Evolutionary conservation across 2,797 vertebrate genomes (phyloP).

Genomic region (Oreonectes daqikongensis): DNA sequence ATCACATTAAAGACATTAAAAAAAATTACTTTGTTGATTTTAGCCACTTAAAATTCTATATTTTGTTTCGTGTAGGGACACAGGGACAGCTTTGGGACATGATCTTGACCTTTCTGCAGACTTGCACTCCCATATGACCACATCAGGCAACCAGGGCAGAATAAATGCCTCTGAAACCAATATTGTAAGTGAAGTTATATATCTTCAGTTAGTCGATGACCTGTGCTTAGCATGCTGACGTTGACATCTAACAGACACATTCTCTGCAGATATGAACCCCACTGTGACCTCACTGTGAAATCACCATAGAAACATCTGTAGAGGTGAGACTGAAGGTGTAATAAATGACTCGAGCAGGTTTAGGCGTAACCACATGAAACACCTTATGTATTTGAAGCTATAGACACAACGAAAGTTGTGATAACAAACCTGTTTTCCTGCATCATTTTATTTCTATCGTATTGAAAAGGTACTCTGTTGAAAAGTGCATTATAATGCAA

Average conservation of each 20-base stretch:
- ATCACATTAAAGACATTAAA: too few species aligned
- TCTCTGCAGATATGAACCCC: constrained; percentile 21
- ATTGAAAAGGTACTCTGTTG: background rate
- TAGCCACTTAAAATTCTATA: too few species aligned
- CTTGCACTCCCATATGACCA: background rate
- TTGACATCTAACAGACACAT: constrained; percentile 43
- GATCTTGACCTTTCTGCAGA: constrained; percentile 19
- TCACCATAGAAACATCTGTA: constrained; percentile 13
- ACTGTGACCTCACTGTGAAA: background rate
- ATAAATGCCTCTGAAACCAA: constrained; percentile 18
- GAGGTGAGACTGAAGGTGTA: background rate
- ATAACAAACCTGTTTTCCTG: background rate
- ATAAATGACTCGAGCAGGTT: background rate
- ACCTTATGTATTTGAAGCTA: background rate
- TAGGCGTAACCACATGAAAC: background rate
- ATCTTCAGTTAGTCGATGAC: constrained; percentile 38
- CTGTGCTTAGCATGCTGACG: constrained; percentile 51
- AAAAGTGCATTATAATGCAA: background rate
- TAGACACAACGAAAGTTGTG: background rate
- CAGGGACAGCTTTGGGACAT: too few species aligned
- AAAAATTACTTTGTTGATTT: too few species aligned
- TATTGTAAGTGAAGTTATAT: background rate
- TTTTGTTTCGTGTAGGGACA: too few species aligned
- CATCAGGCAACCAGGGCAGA: constrained; percentile 16
- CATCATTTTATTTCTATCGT: background rate